A percentile compares a stretch with the other conserved stretches of the same genome.
These are phyloP conservation scores for Ptychoptera albimana DNA, from an alignment of 2,888 invertebrate species.

Conservation along the genomic window DNA sequence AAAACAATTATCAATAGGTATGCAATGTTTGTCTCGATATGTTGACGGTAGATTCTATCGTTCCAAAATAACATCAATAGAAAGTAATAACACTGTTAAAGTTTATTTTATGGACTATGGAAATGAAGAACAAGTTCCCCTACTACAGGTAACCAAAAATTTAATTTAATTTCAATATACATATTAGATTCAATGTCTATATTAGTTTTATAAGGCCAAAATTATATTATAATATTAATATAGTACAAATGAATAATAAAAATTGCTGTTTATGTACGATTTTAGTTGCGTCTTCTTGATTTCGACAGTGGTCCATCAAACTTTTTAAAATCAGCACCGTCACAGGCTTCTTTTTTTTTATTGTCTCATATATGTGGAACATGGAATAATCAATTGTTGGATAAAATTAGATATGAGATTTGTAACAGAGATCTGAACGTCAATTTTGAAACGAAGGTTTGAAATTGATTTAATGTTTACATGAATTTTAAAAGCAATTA, in stretches of 20 bases:
- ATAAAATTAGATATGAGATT: constrained; percentile 27
- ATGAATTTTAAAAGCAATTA: no score
- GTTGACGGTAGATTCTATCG: constrained; percentile 49
- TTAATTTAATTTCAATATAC: background rate
- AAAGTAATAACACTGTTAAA: constrained; percentile 38
- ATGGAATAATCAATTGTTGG: constrained; percentile 37
- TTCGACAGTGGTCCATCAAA: constrained; percentile 37
- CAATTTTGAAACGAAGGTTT: constrained; percentile 14
- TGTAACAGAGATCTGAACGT: constrained; percentile 29
- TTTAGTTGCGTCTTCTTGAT: constrained; percentile 3
- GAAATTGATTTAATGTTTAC: no score
- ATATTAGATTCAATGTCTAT: background rate
- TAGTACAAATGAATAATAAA: no score
- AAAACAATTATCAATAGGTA: constrained; percentile 15
- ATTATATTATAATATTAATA: no score
- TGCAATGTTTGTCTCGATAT: constrained; percentile 49
- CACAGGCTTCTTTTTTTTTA: constrained; percentile 43
- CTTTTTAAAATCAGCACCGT: constrained; percentile 29
- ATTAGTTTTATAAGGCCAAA: no score
- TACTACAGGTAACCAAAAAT: constrained; percentile 33
- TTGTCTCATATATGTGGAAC: constrained; percentile 38
- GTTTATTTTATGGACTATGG: constrained; percentile 56
- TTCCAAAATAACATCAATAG: constrained; percentile 38
- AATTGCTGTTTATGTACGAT: background rate
- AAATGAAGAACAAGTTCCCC: constrained; percentile 41